Percentiles rank a stretch among this genome's conserved stretches.
These are phyloP conservation scores for Drosophila histrio DNA, from an alignment of 2,888 invertebrate species.

Conservation along the genomic window DNA sequence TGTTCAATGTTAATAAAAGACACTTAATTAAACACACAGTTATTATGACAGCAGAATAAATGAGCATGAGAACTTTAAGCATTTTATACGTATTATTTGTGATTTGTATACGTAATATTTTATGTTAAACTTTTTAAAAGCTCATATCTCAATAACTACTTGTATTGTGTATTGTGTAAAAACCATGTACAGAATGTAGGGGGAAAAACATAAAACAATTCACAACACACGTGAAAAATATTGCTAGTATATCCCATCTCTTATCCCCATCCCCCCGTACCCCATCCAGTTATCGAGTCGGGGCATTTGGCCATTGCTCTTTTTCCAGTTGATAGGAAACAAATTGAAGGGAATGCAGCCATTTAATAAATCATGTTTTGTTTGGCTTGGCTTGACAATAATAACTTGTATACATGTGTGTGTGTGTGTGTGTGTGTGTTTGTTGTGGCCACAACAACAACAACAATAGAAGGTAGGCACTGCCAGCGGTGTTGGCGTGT, in stretches of 20 bases:
- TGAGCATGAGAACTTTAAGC: conserved; percentile 41
- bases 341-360: conserved; percentile 79
- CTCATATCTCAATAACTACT: conserved; percentile 65
- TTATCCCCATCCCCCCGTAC: too few species aligned
- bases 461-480: conserved; percentile 50
- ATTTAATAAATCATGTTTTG: conserved; percentile 80
- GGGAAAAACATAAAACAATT: conserved; percentile 49
- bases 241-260: not conserved
- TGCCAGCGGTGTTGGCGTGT: conserved; percentile 62
- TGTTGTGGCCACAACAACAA: conserved; percentile 25
- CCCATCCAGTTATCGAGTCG: conserved; percentile 11
- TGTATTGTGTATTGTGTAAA: not conserved
- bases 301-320: conserved; percentile 60
- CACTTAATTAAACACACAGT: conserved; percentile 35
- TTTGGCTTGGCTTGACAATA: conserved; percentile 78
- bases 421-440: conserved; percentile 48
- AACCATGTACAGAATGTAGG: not conserved
- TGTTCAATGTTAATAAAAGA: conserved; percentile 1
- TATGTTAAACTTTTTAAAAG: conserved; percentile 60
- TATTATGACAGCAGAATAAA: conserved; percentile 31
- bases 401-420: conserved; percentile 69
- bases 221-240: conserved; percentile 60
- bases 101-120: conserved; percentile 54
- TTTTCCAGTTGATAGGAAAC: conserved; percentile 80
- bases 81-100: conserved; percentile 51